These are phyloP conservation scores for Amiota communis DNA, from an alignment of 2,888 invertebrate species.

Conservation along the genomic window DNA sequence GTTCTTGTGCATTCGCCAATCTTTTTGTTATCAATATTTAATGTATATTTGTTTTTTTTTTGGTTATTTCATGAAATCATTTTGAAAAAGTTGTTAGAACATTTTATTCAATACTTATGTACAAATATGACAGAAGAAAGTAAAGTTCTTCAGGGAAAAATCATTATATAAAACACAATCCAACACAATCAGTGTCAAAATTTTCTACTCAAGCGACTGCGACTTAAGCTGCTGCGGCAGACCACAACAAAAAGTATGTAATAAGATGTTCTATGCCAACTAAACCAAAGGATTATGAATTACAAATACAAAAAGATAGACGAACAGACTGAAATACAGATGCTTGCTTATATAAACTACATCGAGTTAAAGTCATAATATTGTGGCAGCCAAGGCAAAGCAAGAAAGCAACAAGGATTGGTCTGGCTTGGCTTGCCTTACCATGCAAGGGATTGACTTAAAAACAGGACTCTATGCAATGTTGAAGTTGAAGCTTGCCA, in stretches of 20 bases:
- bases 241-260: conserved; percentile 58
- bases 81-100: too few relatives aligned
- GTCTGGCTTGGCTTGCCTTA: conserved; percentile 35
- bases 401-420: conserved; percentile 36
- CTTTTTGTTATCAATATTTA: too few relatives aligned
- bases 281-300: conserved; percentile 66
- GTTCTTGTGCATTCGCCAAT: too few relatives aligned
- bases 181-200: conserved; percentile 64
- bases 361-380: conserved; percentile 57
- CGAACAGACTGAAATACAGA: conserved; percentile 3
- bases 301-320: conserved; percentile 49
- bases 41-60: too few relatives aligned
- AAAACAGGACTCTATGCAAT: conserved; percentile 36
- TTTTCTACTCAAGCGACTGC: conserved; percentile 45
- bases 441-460: conserved; percentile 35
- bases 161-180: conserved; percentile 39
- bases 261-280: conserved; percentile 63
- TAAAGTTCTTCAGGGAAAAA: too few relatives aligned
- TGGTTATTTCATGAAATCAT: too few relatives aligned
- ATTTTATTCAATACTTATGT: too few relatives aligned
- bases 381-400: conserved; percentile 55
- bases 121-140: too few relatives aligned
- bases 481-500: conserved; percentile 5
- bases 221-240: conserved; percentile 52
- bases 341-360: neutral